Evolutionary conservation across 2,797 vertebrate genomes (phyloP).

Genomic region (Orientallactaga sibirica): DNA sequence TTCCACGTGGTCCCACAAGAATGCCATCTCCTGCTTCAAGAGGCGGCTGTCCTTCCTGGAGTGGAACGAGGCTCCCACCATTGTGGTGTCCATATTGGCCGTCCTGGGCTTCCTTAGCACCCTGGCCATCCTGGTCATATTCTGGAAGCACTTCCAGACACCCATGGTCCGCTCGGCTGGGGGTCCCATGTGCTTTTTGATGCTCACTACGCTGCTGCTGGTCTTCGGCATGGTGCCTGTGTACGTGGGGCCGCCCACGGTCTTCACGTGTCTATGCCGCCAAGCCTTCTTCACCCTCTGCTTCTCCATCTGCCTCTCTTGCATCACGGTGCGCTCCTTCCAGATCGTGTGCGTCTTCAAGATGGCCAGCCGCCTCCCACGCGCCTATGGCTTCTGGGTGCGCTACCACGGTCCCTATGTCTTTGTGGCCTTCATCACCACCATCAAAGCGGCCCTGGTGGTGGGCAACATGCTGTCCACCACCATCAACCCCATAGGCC

Average conservation of each 20-base stretch:
- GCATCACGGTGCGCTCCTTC: constrained; percentile 90
- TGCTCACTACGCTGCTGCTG: constrained; percentile 88
- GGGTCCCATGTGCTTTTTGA: constrained; percentile 92
- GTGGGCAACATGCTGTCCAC: constrained; percentile 76
- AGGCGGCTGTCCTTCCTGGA: constrained; percentile 86
- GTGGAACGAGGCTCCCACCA: constrained; percentile 86
- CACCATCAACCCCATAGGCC: constrained; percentile 50
- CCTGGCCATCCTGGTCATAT: constrained; percentile 84
- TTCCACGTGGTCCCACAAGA: constrained; percentile 88
- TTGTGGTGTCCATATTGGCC: constrained; percentile 87
- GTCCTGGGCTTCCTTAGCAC: constrained; percentile 88
- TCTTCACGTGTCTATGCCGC: constrained; percentile 86
- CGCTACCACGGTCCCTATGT: constrained; percentile 88
- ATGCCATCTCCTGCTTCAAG: constrained; percentile 87
- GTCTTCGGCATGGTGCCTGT: constrained; percentile 87
- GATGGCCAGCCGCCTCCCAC: constrained; percentile 90
- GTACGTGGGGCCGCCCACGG: constrained; percentile 88
- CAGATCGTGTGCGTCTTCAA: constrained; percentile 94
- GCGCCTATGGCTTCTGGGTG: constrained; percentile 89
- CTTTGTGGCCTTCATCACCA: constrained; percentile 86
- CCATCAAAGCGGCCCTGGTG: constrained; percentile 84
- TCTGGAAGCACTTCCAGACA: constrained; percentile 88
- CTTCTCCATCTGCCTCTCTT: constrained; percentile 91
- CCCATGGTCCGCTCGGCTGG: constrained; percentile 92
- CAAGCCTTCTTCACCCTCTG: constrained; percentile 89